Conservation (phyloP, 1,140 invertebrate species). For the Trichogramma pretiosum region DNA sequence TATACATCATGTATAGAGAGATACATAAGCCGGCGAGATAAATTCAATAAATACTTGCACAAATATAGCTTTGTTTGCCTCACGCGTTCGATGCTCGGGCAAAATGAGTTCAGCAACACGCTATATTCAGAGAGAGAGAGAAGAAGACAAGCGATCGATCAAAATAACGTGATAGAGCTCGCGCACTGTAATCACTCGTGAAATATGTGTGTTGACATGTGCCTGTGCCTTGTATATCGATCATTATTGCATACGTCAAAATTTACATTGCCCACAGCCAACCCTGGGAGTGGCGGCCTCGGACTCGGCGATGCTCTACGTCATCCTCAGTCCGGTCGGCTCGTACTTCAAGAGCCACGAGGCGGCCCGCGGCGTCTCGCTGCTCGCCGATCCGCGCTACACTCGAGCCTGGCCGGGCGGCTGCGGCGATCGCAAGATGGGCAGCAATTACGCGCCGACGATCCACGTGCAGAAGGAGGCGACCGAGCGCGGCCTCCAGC, state of each 20-base stretch:
- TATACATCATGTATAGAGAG: no score
- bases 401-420: constrained; percentile 93
- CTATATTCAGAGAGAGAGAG: no score
- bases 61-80: no score
- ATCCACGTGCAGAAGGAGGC: constrained; percentile 77
- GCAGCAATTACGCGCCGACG: constrained; percentile 86
- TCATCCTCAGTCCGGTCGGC: constrained; percentile 87
- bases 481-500: constrained; percentile 72
- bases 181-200: no score
- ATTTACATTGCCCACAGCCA: constrained; percentile 64
- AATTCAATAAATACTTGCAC: no score
- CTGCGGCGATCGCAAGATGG: constrained; percentile 89
- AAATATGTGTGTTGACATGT: no score
- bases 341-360: constrained; percentile 73
- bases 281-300: constrained; percentile 81
- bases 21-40: no score
- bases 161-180: no score
- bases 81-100: no score
- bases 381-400: constrained; percentile 72
- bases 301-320: constrained; percentile 78
- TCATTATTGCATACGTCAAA: background rate
- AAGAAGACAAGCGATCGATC: no score
- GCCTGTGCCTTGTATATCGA: no score
- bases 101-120: no score
- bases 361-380: constrained; percentile 42